Base-by-base conservation (phyloP, 2,797 vertebrate genomes). In the Gorsachius magnificus region DNA sequence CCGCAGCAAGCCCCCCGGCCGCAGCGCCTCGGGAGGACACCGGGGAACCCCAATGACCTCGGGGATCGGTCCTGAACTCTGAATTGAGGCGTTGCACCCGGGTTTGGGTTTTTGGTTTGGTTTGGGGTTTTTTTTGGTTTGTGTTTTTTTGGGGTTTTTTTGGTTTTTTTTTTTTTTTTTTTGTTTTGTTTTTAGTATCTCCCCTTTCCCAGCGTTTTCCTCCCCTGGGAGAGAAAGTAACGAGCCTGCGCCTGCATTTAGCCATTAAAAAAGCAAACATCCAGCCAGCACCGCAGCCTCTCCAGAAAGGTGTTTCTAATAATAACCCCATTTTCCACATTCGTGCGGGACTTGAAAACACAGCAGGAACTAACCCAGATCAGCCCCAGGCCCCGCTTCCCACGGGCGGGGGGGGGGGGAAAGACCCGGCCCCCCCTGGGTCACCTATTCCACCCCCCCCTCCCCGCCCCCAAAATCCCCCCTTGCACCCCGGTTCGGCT, bases 1-100 rank as follows among this genome's bases (percentile, higher is more conserved):
- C 56, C 38, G 5, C 8, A 3, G n/a, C 28, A 1, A 36, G 33
- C 46, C 29, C 2, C 6, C 35, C 17, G 1, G 8, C 35, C 36
- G 8, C 50, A 5, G 11, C 5, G 38, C 1, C 4, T 11, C 36
- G 36, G 20, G 35, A 16, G 54, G 66, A 38, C 16, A 19, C 26
- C 2, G 22, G 15, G 46, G 24, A 25, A 38, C 14, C 48, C 48
- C n/a, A 18, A 6, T 4, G 15, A 6, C 50, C 17, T 14, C 18
- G 0, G 19, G 53, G 6, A 5, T 33, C 4, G 1, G 38, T 63
- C 60, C 87, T 4, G 2, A 12, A 13, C 4, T 53, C 75, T 38
- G 1, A 7, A 1, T 13, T 4, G 0, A 21, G 18, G 51, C 2
- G 4, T 24, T 46, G 6, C 7, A 58, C 56, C 4, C 11, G 3